Evolutionary conservation across 1,140 invertebrate species (phyloP).

Genomic region (Brachionus sp.): DNA sequence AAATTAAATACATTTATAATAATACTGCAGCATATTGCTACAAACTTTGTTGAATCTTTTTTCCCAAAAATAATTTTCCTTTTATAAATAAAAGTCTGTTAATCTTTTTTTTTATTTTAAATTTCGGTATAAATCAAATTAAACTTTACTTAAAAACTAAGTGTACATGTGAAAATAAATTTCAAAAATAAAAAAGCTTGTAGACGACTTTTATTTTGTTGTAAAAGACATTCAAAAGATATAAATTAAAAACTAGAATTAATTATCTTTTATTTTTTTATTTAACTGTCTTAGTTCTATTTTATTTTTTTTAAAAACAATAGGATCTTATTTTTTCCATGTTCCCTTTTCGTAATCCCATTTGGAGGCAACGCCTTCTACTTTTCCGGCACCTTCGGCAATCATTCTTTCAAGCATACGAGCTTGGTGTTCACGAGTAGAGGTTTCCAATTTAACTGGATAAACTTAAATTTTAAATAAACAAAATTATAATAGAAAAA

Average conservation of each 20-base stretch:
- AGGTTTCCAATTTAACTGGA: constrained; percentile 69
- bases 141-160: too few relatives aligned
- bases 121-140: too few relatives aligned
- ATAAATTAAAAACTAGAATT: background rate
- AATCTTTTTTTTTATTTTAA: too few relatives aligned
- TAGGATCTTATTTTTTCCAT: constrained; percentile 59
- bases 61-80: too few relatives aligned
- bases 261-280: background rate
- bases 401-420: constrained; percentile 76
- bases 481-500: background rate
- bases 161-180: too few relatives aligned
- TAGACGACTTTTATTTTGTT: background rate
- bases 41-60: too few relatives aligned
- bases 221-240: constrained; percentile 16
- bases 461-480: constrained; percentile 47
- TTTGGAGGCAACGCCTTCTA: constrained; percentile 68
- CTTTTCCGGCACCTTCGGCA: constrained; percentile 71
- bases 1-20: too few relatives aligned
- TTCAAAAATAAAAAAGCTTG: background rate
- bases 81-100: too few relatives aligned
- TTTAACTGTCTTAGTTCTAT: background rate
- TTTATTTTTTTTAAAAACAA: background rate
- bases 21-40: too few relatives aligned
- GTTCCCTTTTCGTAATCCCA: constrained; percentile 65
- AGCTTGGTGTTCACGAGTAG: constrained; percentile 66